These are phyloP conservation scores for Pandion haliaetus DNA, from an alignment of 2,113 vertebrate genomes.

Conservation along the genomic window DNA sequence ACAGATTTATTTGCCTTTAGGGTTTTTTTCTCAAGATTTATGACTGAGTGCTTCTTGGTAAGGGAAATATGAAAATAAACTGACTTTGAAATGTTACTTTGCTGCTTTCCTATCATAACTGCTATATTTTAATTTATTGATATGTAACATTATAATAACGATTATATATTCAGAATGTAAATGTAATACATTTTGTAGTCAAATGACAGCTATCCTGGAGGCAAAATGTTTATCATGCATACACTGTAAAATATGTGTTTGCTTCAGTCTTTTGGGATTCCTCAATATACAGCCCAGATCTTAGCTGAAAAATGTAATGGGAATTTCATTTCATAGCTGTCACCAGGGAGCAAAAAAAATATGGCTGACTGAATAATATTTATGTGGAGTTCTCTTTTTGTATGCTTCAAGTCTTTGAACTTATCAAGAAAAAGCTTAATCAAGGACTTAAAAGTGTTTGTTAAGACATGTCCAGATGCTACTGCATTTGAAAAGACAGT, in stretches of 20 bases:
- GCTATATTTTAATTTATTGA: not conserved
- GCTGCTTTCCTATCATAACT: not conserved
- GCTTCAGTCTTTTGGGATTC: constrained; percentile 2
- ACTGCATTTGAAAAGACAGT: not conserved
- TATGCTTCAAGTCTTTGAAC: constrained; percentile 1
- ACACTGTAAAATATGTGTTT: constrained; percentile 4
- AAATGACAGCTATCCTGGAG: not conserved
- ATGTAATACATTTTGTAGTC: not conserved
- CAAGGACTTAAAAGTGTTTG: not conserved
- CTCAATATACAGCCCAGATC: not conserved
- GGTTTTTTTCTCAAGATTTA: not conserved
- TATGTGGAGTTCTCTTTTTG: not conserved
- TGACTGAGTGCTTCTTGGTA: not conserved
- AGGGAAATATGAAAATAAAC: not conserved
- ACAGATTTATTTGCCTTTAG: not conserved
- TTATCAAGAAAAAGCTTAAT: not conserved
- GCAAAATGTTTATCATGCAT: constrained; percentile 25
- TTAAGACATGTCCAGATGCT: not conserved
- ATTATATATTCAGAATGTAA: constrained; percentile 30
- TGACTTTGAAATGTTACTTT: not conserved
- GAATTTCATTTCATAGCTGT: constrained; percentile 29
- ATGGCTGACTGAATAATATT: not conserved
- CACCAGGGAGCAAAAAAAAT: not conserved
- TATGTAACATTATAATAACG: not conserved
- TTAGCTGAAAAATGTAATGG: not conserved